A percentile compares a stretch with the other conserved stretches of the same genome.
These are phyloP conservation scores for Mus minutoides DNA, from an alignment of 2,797 vertebrate genomes.

Conservation along the genomic window DNA sequence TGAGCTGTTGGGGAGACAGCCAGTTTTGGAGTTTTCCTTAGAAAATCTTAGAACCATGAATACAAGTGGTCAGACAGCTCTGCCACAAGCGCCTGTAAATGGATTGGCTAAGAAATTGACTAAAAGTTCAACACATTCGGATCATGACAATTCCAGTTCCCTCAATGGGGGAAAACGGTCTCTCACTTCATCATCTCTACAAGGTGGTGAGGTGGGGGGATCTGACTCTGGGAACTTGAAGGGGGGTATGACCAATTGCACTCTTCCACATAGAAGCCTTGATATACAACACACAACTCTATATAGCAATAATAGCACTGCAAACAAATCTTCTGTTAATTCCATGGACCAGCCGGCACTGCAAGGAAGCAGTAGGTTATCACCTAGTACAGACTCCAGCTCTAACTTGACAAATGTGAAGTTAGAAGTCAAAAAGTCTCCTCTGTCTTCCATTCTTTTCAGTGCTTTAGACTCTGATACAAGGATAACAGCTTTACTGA, in stretches of 20 bases:
- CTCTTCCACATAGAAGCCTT: slow-evolving; percentile 90
- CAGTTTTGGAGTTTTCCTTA: slow-evolving; percentile 94
- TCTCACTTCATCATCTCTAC: slow-evolving; percentile 84
- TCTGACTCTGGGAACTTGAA: slow-evolving; percentile 86
- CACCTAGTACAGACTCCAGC: slow-evolving; percentile 75
- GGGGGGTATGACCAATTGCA: slow-evolving; percentile 89
- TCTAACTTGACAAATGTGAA: slow-evolving; percentile 78
- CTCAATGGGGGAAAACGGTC: slow-evolving; percentile 87
- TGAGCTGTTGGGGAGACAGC: slow-evolving; percentile 95
- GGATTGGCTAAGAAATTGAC: slow-evolving; percentile 96
- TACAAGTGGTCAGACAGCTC: slow-evolving; percentile 89
- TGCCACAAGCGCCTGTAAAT: slow-evolving; percentile 94
- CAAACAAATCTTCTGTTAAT: slow-evolving; percentile 86
- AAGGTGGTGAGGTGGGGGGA: slow-evolving; percentile 86
- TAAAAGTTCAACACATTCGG: slow-evolving; percentile 89
- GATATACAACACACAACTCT: slow-evolving; percentile 87
- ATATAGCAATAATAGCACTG: slow-evolving; percentile 88
- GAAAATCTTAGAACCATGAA: slow-evolving; percentile 97
- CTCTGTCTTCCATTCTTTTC: slow-evolving; percentile 79
- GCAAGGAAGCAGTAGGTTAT: slow-evolving; percentile 83
- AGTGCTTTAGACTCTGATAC: slow-evolving; percentile 91
- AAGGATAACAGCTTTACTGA: slow-evolving; percentile 92
- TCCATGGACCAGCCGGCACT: slow-evolving; percentile 84
- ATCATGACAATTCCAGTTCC: slow-evolving; percentile 89
- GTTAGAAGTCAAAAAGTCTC: slow-evolving; percentile 86